Base-by-base conservation (phyloP, 2,797 vertebrate genomes). In the Poeciliopsis turneri region DNA sequence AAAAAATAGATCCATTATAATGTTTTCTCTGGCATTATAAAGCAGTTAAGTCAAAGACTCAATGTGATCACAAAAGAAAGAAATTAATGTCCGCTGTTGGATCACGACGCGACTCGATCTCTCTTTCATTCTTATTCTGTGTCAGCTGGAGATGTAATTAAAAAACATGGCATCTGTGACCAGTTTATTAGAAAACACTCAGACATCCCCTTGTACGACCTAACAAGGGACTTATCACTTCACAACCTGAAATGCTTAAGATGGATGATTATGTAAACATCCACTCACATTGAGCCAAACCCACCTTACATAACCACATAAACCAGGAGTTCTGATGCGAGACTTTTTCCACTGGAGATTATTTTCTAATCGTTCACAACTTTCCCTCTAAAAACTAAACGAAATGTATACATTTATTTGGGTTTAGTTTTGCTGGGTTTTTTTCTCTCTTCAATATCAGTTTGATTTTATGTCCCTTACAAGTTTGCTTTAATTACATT, bases 121-220 rank as follows among this genome's bases (percentile, higher is more conserved):
- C 20, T 3, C 6, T 20, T 72, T 30, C 11, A 30, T 10, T 72
- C 7, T 30, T 46, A 47, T 30, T 47, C 5, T 18, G 7, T 8
- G 3, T 72, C 28, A 47, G 43, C 41, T 5, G 7, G 70, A 72
- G 70, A 47, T 72, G 30, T 47, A 46, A 46, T 72, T 72, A 46
- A 72, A 28, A 16, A 47, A 47, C 43, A 47, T 71, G 33, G 36
- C 64, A 41, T 68, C 18, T 68, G 64, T 68, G 36, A 68, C 64
- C 64, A 41, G 64, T 68, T 68, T 68, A 23, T 68, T 41, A 41
- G 36, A 68, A 68, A 68, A 68, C 64, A 68, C 64, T 41, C 61
- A 28, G 25, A 13, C 12, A 33, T 30, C 1, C 33, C 64, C 64
- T 68, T 68, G 23, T 33, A 72, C 43, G 20, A 47, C 6, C 70